phyloP scores from a whole-genome alignment of 2,888 invertebrate species.

The Macroteleia sp. region DNA sequence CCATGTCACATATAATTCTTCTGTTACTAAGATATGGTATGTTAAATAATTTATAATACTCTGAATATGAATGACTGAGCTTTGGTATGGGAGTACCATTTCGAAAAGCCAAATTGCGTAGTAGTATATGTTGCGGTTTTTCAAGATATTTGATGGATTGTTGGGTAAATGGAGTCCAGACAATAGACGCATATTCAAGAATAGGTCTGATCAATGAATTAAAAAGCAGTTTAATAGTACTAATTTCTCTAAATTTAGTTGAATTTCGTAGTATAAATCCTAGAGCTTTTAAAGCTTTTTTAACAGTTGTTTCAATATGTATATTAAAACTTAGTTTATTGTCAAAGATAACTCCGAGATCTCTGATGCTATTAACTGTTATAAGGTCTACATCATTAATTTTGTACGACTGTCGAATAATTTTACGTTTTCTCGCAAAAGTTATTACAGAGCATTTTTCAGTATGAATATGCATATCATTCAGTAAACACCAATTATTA shows the following conservation, averaged over 20 bases:
- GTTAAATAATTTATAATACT: too few relatives aligned
- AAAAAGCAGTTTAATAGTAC: too few relatives aligned
- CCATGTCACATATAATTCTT: too few relatives aligned
- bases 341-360: conserved; percentile 10
- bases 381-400: neutral
- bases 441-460: conserved; percentile 5
- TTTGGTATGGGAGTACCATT: too few relatives aligned
- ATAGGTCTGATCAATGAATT: too few relatives aligned
- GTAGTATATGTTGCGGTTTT: too few relatives aligned
- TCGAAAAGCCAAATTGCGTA: too few relatives aligned
- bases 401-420: neutral
- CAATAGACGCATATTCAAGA: neutral
- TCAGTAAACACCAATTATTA: neutral
- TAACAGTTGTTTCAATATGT: neutral
- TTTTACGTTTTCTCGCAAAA: neutral
- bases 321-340: conserved; percentile 3
- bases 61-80: too few relatives aligned
- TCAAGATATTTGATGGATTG: too few relatives aligned
- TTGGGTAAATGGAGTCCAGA: too few relatives aligned
- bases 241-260: too few relatives aligned
- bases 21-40: too few relatives aligned
- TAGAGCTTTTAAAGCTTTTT: conserved; percentile 9
- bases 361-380: neutral
- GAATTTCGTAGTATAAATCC: neutral
- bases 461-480: neutral